Evolutionary conservation across 2,113 vertebrate genomes (phyloP), one percentile per base, ranked within the genome.

Genomic region (Dicentrarchus labrax): DNA sequence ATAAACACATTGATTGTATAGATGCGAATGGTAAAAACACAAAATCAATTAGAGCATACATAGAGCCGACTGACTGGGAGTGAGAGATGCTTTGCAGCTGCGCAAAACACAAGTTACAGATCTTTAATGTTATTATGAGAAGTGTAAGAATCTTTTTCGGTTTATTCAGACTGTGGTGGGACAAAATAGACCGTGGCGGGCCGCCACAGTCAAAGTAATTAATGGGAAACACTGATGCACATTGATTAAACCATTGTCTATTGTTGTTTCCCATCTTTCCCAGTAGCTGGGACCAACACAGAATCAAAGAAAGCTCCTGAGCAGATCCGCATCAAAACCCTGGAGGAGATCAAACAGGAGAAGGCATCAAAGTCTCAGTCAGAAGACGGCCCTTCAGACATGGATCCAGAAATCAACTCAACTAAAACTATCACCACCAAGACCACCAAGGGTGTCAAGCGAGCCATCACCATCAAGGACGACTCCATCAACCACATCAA

Each of bases 291-390:
- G 39, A 90, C 85, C 64, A 76, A 81, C 8, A 61, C 1, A 2
- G 77, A 76, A 62, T 72, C 91, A 41, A 95, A 70, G 8, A 85
- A 93, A 41, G 79, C 90, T 41, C 60, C 93, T 1, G 93, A 94
- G 70, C 95, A 97, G 80, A 96, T 99, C 41, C 96, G 84, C 0
- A 96, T 99, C 81, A 99, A 99, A 93, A 98, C 97, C 0, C 92
- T 98, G 51, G 96, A 98, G 86, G 97, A 99, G 91, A 99, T 99
- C 76, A 96, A 94, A 6, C 94, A 95, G 51, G 98, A 99, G 88
- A 99, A 96, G 86, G 95, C 96, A 12, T 90, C 22, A 56, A 97
- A 95, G 73, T 94, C 93, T 50, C 94, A 94, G 73, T 91, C 93
- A 36, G 85, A 74, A 8, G 54, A 73, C 2, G 0, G n/a, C 1